Evolutionary conservation across 2,113 vertebrate genomes (phyloP), one percentile per base, ranked within the genome.

Genomic region (Cygnus atratus): DNA sequence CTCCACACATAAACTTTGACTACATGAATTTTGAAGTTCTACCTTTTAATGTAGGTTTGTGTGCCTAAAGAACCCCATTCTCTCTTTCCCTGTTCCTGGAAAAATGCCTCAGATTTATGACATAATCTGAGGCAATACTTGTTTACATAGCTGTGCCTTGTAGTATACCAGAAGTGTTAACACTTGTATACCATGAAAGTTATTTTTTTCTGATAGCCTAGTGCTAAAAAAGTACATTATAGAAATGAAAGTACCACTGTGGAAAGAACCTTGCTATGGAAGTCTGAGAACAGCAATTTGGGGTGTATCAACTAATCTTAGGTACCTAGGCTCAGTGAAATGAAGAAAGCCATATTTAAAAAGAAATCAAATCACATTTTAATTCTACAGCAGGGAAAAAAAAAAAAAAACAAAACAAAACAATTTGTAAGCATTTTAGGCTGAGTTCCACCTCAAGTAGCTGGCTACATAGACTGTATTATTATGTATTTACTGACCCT

Each of bases 401-500:
- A 58, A 52, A 5, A n/a, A n/a, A n/a, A 31, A 25, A 52, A 24
- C 11, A 24, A 52, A 52, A 8, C 24, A 25, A 52, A 52, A 83
- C 21, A 85, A 76, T 70, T 61, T 89, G 0, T n/a, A 62, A 11
- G 4, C 1, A 50, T 92, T 87, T 75, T 33, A 76, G 20, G 6
- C 8, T 39, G 50, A 63, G 9, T 50, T 82, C 39, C 19, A 80
- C 15, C 7, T n/a, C 57, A 76, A 90, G 10, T 59, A 87, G 63
- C 10, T 54, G 3, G 31, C 21, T 83, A 73, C 8, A 70, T 7
- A 66, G 5, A 2, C 22, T 70, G 29, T 11, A 44, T 21, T 21
- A 37, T 68, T 72, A 37, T 85, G 28, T 3, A 74, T 17, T 67
- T 77, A 84, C 97, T 95, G 93, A 99, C 99, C 99, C 98, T 54